phyloP scores from a whole-genome alignment of 1,140 invertebrate species.

The Tetramorium parvispinum region DNA sequence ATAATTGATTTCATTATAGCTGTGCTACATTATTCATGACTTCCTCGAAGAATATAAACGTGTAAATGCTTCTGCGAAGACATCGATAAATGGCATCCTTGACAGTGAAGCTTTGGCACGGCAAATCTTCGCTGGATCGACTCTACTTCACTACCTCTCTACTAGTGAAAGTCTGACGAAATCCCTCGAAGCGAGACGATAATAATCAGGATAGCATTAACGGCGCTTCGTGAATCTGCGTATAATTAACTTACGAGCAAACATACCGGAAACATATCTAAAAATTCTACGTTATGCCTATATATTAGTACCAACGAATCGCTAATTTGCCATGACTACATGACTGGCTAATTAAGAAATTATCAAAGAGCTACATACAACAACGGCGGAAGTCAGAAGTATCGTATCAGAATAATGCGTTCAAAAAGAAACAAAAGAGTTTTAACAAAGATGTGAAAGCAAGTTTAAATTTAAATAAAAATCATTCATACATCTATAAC shows the following conservation, averaged over 20 bases:
- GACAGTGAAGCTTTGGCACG: slow-evolving; percentile 12
- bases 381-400: neutral
- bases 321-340: slow-evolving; percentile 4
- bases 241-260: slow-evolving; percentile 2
- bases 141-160: neutral
- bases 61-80: neutral
- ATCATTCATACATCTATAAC: neutral
- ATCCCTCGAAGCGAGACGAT: slow-evolving; percentile 13
- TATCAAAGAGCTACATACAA: neutral
- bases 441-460: neutral
- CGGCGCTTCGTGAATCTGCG: neutral
- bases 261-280: slow-evolving; percentile 4
- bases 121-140: neutral
- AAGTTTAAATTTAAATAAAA: neutral
- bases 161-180: slow-evolving; percentile 36
- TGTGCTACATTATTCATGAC: neutral
- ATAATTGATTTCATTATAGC: neutral
- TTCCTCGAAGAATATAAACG: neutral
- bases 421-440: neutral
- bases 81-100: neutral
- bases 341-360: slow-evolving; percentile 10
- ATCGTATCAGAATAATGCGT: neutral
- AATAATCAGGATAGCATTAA: neutral
- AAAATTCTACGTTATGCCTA: neutral
- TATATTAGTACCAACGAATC: neutral